Conservation (phyloP, 2,888 invertebrate species). For the Netelia fuscicornis region DNA sequence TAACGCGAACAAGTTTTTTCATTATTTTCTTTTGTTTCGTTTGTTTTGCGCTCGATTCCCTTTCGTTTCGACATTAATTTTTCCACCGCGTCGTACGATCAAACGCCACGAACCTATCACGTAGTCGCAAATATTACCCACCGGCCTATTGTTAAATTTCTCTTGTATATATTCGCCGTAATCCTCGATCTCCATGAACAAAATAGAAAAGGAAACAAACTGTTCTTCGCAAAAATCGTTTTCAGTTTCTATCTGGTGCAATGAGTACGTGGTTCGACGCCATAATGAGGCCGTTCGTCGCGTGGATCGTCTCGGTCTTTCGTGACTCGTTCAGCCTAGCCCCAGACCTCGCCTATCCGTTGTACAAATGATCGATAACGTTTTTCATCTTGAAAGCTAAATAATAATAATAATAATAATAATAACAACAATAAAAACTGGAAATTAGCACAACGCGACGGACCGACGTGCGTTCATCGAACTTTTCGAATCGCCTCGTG, state of each 20-base stretch:
- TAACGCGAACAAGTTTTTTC: too few relatives aligned
- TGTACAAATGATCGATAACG: slow-evolving; percentile 59
- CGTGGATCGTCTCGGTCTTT: slow-evolving; percentile 79
- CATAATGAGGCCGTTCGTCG: slow-evolving; percentile 77
- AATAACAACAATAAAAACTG: slow-evolving; percentile 17
- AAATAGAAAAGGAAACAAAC: not conserved
- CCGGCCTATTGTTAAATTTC: not conserved
- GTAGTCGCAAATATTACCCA: not conserved
- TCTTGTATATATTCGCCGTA: not conserved
- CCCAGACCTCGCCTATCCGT: slow-evolving; percentile 67
- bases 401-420: slow-evolving; percentile 9
- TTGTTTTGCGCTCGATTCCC: not conserved
- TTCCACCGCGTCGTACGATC: not conserved
- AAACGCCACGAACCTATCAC: not conserved
- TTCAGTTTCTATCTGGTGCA: slow-evolving; percentile 80
- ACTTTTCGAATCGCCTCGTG: slow-evolving; percentile 32
- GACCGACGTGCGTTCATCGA: slow-evolving; percentile 48
- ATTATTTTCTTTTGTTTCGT: not conserved
- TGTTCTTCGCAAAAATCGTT: slow-evolving; percentile 62
- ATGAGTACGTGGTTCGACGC: slow-evolving; percentile 78
- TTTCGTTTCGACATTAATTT: not conserved
- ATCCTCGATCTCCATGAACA: not conserved
- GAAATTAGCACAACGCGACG: slow-evolving; percentile 36
- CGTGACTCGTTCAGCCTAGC: slow-evolving; percentile 64
- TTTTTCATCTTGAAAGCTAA: slow-evolving; percentile 21